Base-by-base conservation (phyloP, 2,797 vertebrate species). In the Pipistrellus pipistrellus region DNA sequence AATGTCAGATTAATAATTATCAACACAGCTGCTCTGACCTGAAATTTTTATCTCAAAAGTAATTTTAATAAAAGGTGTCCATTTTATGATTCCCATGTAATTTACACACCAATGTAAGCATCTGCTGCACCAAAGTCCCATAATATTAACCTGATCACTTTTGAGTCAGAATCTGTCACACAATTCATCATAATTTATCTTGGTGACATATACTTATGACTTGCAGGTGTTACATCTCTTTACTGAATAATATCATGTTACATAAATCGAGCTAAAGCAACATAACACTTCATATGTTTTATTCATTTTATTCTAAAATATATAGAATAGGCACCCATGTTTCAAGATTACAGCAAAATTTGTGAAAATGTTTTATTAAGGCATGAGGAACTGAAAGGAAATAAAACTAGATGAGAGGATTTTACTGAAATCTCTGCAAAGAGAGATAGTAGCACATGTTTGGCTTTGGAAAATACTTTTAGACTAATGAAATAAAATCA, bases 151-250 rank as follows among this genome's bases (percentile, higher is more conserved):
- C 73, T 91, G 68, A 57, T 59, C 71, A 38, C 38, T 72, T 90
- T 66, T 55, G 41, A 88, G 27, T 62, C 41, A 88, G 57, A 86
- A 38, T 90, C 71, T 32, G 81, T 90, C 76, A 88, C 55, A 88
- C 66, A 64, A 95, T 97, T 94, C 90, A 96, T 97, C 95, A 94
- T 92, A 75, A 91, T 96, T 97, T 96, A 90, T 83, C 73, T 78
- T 80, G 44, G 66, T 96, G 95, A 84, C 92, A 96, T 59, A 93
- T 85, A 89, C 51, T 96, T 95, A 95, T n/a, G 53, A 80, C 53
- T 91, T 95, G 41, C 94, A 95, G 88, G 71, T 97, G 83, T n/a
- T 86, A 46, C 10, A 62, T 88, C 23, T 69, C 25, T 91, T 85
- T 96, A 71, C 38, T 46, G 48, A 90, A 83, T 77, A 57, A 77